Base-by-base conservation (phyloP, 2,888 invertebrate genomes). In the Trachelus tabidus region DNA sequence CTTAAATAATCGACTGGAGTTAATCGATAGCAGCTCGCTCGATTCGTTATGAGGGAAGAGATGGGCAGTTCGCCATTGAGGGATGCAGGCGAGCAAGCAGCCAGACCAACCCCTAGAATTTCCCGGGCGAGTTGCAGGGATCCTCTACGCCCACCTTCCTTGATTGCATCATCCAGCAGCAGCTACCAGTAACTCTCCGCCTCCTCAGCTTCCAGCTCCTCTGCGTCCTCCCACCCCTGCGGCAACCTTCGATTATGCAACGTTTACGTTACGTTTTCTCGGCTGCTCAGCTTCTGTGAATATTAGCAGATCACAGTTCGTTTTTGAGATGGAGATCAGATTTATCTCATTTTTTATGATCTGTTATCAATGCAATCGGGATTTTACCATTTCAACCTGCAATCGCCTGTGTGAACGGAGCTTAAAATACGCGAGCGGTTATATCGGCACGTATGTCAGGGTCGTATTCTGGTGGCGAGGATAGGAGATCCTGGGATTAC, bases 41-140 rank as follows among this genome's bases (percentile, higher is more conserved):
- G 69, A 4, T 69, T n/a, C 69, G 69, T 69, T 69, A 69, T 69
- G 69, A 69, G 69, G n/a, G 69, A 69, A 69, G 30, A 69, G 37
- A 37, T 11, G 30, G 30, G 69, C 69, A n/a, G 30, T 37, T 31
- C 69, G 33, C 34, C 69, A 35, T 73, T 34, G 37, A 68, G 71
- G 75, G 56, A 30, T 68, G 75, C 74, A 69, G 75, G 6, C 69
- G 15, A 31, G 34, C 11, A n/a, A 23, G 56, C 35, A 23, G 31
- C 33, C 37, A 37, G 37, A 37, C 12, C 37, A 37, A 37, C 37
- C 37, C 35, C 40, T 80, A 71, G 73, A 77, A 84, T 84, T 76
- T 82, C 84, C 84, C 82, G 83, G 84, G 73, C 33, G 15, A 73
- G 73, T 73, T 33, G 73, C 73, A 73, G 73, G 34, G 69, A n/a